Conservation (phyloP, 2,113 vertebrate species). For the Campylorhamphus procurvoides region DNA sequence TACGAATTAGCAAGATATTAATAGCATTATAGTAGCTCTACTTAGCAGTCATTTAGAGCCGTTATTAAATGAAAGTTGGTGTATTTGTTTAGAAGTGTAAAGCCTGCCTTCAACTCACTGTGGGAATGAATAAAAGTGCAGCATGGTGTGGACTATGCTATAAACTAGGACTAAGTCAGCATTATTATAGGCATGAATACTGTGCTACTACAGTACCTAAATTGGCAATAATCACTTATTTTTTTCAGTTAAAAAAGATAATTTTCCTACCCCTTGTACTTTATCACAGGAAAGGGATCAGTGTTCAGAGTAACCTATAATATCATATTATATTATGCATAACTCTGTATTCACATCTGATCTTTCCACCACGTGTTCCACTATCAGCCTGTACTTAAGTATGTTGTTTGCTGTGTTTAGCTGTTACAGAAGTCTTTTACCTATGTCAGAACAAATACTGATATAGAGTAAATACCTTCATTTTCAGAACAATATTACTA, state of each 20-base stretch:
- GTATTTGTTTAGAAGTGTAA: background rate
- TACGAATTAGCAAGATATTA: slow-evolving; percentile 1
- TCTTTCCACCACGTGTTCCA: background rate
- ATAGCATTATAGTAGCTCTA: background rate
- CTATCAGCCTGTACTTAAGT: background rate
- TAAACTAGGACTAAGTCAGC: background rate
- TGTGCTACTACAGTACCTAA: background rate
- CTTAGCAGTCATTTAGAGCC: background rate
- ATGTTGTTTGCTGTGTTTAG: background rate
- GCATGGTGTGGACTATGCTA: background rate
- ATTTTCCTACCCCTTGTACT: background rate
- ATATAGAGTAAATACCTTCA: background rate
- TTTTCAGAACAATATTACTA: background rate
- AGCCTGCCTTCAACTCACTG: background rate
- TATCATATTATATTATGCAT: background rate
- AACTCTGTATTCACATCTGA: background rate
- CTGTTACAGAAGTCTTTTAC: background rate
- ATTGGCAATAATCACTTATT: background rate
- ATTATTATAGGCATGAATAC: background rate
- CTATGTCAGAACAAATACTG: background rate
- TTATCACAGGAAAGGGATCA: background rate
- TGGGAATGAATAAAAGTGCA: background rate
- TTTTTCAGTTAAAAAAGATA: background rate
- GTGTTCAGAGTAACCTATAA: background rate
- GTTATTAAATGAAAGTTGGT: background rate